Base-by-base conservation (phyloP, 2,888 invertebrate species). In the Julus scandinavius region DNA sequence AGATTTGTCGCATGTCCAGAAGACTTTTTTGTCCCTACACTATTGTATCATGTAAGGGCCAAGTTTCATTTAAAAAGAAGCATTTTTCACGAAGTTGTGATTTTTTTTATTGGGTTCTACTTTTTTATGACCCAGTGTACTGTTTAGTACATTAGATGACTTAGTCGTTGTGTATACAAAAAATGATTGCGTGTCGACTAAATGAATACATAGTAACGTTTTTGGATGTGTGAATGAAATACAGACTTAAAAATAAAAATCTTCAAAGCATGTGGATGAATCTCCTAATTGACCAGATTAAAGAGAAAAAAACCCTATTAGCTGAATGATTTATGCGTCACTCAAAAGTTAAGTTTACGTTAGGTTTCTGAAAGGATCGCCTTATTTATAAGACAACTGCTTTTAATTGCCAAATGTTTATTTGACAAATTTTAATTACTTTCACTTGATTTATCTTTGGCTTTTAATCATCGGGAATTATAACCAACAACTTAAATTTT, bases 391-490 rank as follows among this genome's bases (percentile, higher is more conserved):
- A 72, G 29, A 9, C 72, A 80, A 80, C 13, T 80, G 15, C 38
- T 38, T 80, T 38, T 29, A 80, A 80, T 80, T 38, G 80, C 80
- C 80, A 15, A 38, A 13, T 80, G 38, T 38, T 38, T 80, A 15
- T 40, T 80, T 80, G 80, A 80, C 38, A 38, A 80, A 80, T 80
- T 80, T 80, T 80, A 80, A 80, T 80, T 80, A 80, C 80, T 80
- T 54, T 40, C 80, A 13, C 15, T 80, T 38, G 80, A 38, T 80
- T 80, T 80, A 80, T 80, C 80, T 80, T 38, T 13, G 80, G 13
- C 80, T 11, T 40, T 80, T 80, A 38, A 80, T 15, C 80, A 80
- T 38, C 80, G 13, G 38, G 15, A 2, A 7, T 80, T 80, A 80
- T 80, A 80, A 80, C 80, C 80, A 40, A 38, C 38, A 15, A 80